These are phyloP conservation scores for Ciconia boyciana DNA, from an alignment of 2,113 vertebrate species.

Conservation along the genomic window DNA sequence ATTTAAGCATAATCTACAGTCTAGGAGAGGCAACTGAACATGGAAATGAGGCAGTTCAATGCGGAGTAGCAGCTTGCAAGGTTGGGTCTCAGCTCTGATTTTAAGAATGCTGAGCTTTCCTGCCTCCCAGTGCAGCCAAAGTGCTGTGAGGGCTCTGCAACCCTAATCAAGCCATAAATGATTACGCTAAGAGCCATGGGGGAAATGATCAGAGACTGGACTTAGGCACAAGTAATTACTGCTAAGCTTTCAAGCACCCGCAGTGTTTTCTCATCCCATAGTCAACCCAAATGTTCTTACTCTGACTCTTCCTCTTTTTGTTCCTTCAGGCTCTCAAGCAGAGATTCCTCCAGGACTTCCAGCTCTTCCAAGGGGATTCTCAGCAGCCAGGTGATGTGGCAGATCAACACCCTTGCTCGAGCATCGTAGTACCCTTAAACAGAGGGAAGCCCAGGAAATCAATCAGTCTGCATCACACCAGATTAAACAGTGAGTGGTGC, in stretches of 20 bases:
- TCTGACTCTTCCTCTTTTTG: conserved; percentile 85
- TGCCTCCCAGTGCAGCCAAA: background rate
- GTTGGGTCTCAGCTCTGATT: background rate
- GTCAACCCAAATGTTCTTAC: conserved; percentile 58
- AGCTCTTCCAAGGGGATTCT: conserved; percentile 77
- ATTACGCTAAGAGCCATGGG: background rate
- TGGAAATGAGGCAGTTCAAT: background rate
- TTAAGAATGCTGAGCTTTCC: background rate
- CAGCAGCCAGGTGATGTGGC: conserved; percentile 82
- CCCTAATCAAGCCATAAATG: conserved; percentile 11
- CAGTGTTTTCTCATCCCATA: background rate
- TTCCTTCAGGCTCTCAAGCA: conserved; percentile 87
- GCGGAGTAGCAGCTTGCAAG: background rate
- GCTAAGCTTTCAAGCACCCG: background rate
- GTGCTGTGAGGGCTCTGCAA: background rate
- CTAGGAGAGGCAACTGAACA: background rate
- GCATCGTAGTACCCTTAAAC: conserved; percentile 87
- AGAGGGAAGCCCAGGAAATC: background rate
- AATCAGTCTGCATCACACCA: background rate
- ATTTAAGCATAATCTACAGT: background rate
- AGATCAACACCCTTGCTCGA: conserved; percentile 85
- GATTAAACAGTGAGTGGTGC: background rate
- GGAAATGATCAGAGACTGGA: background rate
- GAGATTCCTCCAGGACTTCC: conserved; percentile 85
- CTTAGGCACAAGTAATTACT: conserved; percentile 16